phyloP scores from a whole-genome alignment of 2,888 invertebrate genomes.

The Schizaphis graminum region DNA sequence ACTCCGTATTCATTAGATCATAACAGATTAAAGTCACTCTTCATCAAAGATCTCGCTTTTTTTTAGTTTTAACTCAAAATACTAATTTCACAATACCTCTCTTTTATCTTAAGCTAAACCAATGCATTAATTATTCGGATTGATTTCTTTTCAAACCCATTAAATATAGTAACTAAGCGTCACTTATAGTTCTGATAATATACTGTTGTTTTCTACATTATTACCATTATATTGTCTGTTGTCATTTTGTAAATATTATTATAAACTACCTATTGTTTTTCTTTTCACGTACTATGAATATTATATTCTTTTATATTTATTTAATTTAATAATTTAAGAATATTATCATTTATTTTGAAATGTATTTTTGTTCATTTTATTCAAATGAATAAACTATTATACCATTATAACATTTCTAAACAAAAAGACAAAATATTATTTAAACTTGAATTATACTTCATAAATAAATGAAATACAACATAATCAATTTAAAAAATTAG shows the following conservation, averaged over 20 bases:
- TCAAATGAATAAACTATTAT: background rate
- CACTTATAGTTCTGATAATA: background rate
- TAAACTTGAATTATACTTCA: background rate
- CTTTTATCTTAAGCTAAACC: background rate
- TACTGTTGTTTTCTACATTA: background rate
- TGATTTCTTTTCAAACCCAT: background rate
- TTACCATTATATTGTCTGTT: background rate
- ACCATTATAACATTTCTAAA: background rate
- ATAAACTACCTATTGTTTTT: background rate
- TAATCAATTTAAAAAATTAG: background rate
- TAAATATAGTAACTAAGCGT: background rate
- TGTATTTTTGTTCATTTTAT: background rate
- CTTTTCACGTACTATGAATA: background rate
- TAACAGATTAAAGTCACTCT: background rate
- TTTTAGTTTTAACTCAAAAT: background rate
- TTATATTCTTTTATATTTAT: background rate
- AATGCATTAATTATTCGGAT: background rate
- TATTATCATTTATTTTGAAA: background rate
- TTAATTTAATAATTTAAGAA: background rate
- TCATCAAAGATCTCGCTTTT: background rate
- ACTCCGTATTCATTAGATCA: background rate
- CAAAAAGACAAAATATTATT: background rate
- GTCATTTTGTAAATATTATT: background rate
- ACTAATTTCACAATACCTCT: background rate
- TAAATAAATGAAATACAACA: background rate